phyloP scores from a whole-genome alignment of 2,888 invertebrate genomes.

The Sarcophaga caerulescens region DNA sequence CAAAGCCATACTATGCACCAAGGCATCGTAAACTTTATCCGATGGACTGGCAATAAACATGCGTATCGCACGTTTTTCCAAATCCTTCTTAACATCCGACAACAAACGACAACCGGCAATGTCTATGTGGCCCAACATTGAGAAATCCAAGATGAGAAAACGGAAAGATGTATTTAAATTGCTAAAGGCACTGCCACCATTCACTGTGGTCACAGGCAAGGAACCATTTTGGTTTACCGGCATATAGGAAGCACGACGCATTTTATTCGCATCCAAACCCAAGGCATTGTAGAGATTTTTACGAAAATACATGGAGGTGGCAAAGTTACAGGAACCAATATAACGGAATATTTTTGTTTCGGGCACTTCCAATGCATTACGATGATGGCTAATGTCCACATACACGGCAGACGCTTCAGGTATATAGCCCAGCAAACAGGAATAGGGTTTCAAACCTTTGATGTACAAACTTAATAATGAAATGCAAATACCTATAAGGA shows the following conservation, averaged over 20 bases:
- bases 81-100: conserved; percentile 82
- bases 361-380: conserved; percentile 84
- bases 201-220: not conserved
- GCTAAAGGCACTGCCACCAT: conserved; percentile 61
- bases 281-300: conserved; percentile 82
- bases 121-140: conserved; percentile 85
- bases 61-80: conserved; percentile 82
- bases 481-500: conserved; percentile 85
- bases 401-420: conserved; percentile 85
- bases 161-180: conserved; percentile 72
- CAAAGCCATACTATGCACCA: conserved; percentile 79
- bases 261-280: conserved; percentile 80
- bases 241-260: conserved; percentile 71
- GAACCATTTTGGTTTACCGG: conserved; percentile 71
- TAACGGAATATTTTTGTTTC: conserved; percentile 87
- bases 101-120: conserved; percentile 84
- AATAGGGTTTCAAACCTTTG: conserved; percentile 85
- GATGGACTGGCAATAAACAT: conserved; percentile 83
- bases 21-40: conserved; percentile 80
- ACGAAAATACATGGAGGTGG: conserved; percentile 84
- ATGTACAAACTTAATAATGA: conserved; percentile 87
- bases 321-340: conserved; percentile 86
- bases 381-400: conserved; percentile 85
- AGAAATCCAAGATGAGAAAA: conserved; percentile 84
- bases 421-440: conserved; percentile 84